A percentile compares a stretch with the other conserved stretches of the same genome.
Conservation (phyloP, 2,888 invertebrate species). For the Drosophila hamatofila region DNA sequence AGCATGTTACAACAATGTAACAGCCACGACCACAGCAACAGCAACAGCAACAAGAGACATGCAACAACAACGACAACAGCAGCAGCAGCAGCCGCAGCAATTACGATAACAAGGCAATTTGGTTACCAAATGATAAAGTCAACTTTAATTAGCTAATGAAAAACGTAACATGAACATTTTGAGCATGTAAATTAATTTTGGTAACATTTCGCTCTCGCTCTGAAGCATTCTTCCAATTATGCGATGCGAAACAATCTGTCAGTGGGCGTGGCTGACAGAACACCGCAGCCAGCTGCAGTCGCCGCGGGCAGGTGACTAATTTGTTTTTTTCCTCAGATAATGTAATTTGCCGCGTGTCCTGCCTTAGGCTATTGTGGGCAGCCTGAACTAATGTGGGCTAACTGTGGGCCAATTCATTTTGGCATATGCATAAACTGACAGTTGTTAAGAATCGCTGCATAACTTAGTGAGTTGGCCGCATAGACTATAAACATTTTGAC, state of each 20-base stretch:
- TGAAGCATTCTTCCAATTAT: slow-evolving; percentile 40
- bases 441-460: slow-evolving; percentile 27
- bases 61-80: slow-evolving; percentile 5
- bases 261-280: slow-evolving; percentile 25
- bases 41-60: slow-evolving; percentile 1
- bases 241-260: slow-evolving; percentile 42
- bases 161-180: slow-evolving; percentile 46
- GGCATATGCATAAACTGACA: slow-evolving; percentile 21
- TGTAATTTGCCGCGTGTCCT: slow-evolving; percentile 53
- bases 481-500: background rate
- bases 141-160: slow-evolving; percentile 76
- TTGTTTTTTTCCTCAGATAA: slow-evolving; percentile 62
- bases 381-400: no score
- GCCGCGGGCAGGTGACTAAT: slow-evolving; percentile 55
- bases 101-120: slow-evolving; percentile 55
- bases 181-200: slow-evolving; percentile 58
- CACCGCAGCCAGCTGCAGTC: slow-evolving; percentile 3
- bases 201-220: slow-evolving; percentile 22
- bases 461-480: slow-evolving; percentile 29
- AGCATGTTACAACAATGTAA: slow-evolving; percentile 23
- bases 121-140: slow-evolving; percentile 64
- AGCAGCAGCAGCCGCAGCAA: slow-evolving; percentile 6
- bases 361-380: slow-evolving; percentile 12
- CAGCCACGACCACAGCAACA: slow-evolving; percentile 15
- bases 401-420: slow-evolving; percentile 26